Evolutionary conservation across 2,888 invertebrate species (phyloP), one percentile per base, ranked within the genome.

Genomic region (Glomeris marginata): DNA sequence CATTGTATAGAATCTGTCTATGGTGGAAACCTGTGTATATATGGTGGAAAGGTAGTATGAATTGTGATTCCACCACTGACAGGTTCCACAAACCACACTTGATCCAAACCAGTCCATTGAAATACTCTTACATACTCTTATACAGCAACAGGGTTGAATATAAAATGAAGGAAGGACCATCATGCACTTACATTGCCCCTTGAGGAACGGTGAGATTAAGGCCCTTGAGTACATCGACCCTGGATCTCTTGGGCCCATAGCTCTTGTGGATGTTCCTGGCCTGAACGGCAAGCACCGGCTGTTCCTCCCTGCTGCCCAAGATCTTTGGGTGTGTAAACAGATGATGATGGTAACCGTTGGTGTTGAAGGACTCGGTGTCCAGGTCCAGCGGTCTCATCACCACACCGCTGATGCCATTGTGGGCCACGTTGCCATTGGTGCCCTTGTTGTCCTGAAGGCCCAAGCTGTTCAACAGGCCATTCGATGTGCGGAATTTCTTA

Each of bases 121-220:
- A n/a, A n/a, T n/a, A n/a, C n/a, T n/a, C n/a, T n/a, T n/a, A n/a
- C n/a, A n/a, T n/a, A n/a, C n/a, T n/a, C n/a, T n/a, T n/a, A n/a
- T n/a, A n/a, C n/a, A n/a, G n/a, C n/a, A n/a, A n/a, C n/a, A n/a
- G n/a, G n/a, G n/a, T n/a, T n/a, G n/a, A n/a, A n/a, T n/a, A n/a
- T n/a, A n/a, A n/a, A n/a, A n/a, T n/a, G n/a, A n/a, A n/a, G n/a
- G n/a, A n/a, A n/a, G n/a, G n/a, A n/a, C n/a, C n/a, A n/a, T n/a
- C n/a, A n/a, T n/a, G n/a, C n/a, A 80, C 86, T 87, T 70, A 91
- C 91, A 92, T 92, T 56, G 88, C 85, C 62, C 91, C 92, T 69
- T 87, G 87, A 59, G 83, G 84, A 55, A 92, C 91, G 51, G 88
- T 88, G 84, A 92, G 87, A 70, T 84, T 84, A 55, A 92, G 77